A percentile compares a stretch with the other conserved stretches of the same genome.
These are phyloP conservation scores for Clarias laeviceps DNA, from an alignment of 2,797 vertebrate species.

Conservation along the genomic window DNA sequence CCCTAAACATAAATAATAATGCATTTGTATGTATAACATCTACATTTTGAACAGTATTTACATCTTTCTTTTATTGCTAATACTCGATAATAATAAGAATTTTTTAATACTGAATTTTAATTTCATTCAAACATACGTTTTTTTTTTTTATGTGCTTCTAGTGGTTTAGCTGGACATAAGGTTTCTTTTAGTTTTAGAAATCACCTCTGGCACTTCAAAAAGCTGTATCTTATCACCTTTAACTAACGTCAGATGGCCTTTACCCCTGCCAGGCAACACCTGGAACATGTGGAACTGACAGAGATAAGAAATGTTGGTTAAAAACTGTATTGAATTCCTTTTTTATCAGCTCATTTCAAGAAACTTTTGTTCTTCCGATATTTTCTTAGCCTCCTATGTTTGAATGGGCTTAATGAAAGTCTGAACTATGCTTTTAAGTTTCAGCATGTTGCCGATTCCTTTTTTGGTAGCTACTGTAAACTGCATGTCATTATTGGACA, in stretches of 20 bases:
- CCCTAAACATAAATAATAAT: neutral
- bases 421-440: constrained; percentile 1
- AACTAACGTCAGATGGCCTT: constrained; percentile 18
- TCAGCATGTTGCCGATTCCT: neutral
- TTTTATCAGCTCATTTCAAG: constrained; percentile 38
- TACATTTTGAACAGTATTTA: neutral
- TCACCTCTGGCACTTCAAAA: constrained; percentile 15
- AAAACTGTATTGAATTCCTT: constrained; percentile 7
- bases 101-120: too few species aligned
- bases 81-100: too few species aligned
- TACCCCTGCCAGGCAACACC: constrained; percentile 22
- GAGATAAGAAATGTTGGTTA: constrained; percentile 33
- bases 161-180: neutral
- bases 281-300: constrained; percentile 28
- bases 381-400: constrained; percentile 25
- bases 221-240: constrained; percentile 21
- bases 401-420: neutral
- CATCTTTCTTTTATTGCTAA: neutral
- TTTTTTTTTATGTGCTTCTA: too few species aligned
- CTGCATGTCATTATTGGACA: neutral
- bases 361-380: constrained; percentile 41
- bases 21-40: neutral
- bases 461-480: constrained; percentile 18
- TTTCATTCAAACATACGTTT: too few species aligned
- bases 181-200: constrained; percentile 10